These are phyloP conservation scores for Perdix hodgsoniae DNA, from an alignment of 2,797 vertebrate species.

Conservation along the genomic window DNA sequence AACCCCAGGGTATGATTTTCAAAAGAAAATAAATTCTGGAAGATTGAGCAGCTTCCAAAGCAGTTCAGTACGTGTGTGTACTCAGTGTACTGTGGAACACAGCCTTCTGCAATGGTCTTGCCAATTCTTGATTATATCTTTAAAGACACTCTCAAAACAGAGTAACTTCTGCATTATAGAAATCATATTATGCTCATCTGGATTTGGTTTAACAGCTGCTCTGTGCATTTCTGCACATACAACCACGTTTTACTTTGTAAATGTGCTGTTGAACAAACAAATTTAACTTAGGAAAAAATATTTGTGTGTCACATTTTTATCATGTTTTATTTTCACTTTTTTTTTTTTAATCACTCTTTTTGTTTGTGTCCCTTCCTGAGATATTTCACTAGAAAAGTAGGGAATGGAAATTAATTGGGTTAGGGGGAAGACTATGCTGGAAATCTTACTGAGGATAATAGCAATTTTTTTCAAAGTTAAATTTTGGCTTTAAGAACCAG, in stretches of 20 bases:
- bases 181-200: neutral
- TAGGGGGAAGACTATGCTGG: neutral
- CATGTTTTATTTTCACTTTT: too few species aligned
- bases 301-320: neutral
- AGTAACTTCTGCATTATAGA: neutral
- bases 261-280: neutral
- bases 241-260: neutral
- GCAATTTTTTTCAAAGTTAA: neutral
- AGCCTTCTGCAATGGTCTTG: neutral
- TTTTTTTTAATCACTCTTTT: neutral
- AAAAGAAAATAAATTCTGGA: slow-evolving; percentile 18
- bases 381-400: neutral
- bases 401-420: neutral
- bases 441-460: neutral
- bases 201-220: neutral
- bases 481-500: neutral
- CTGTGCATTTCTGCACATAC: neutral
- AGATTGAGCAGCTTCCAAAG: neutral
- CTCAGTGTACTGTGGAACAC: neutral
- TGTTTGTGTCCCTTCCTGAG: neutral
- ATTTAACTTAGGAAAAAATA: neutral
- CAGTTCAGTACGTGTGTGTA: neutral
- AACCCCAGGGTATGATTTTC: slow-evolving; percentile 10
- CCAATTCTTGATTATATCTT: neutral
- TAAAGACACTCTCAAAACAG: slow-evolving; percentile 2